A percentile compares a stretch with the other conserved stretches of the same genome.
Conservation (phyloP, 1,140 invertebrate species). For the Parasteatoda tepidariorum region DNA sequence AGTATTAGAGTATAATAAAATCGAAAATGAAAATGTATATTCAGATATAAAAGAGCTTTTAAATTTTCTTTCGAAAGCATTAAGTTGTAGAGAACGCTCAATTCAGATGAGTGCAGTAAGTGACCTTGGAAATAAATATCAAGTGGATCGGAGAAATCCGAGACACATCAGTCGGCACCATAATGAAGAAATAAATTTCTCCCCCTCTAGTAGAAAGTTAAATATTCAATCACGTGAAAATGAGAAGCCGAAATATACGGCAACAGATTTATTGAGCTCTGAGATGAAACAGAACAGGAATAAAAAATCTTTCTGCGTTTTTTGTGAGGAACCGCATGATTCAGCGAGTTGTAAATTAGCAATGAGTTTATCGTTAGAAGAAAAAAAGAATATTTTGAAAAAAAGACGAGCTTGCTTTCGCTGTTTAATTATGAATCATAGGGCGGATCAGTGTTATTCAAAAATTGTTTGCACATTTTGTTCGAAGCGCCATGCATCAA, state of each 20-base stretch:
- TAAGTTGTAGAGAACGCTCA: background rate
- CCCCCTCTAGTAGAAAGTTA: background rate
- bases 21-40: background rate
- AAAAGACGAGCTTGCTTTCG: slow-evolving; percentile 16
- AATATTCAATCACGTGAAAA: background rate
- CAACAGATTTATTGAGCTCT: background rate
- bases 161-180: no score
- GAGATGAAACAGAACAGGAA: no score
- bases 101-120: no score
- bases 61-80: background rate
- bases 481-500: background rate
- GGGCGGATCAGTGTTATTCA: background rate
- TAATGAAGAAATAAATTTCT: background rate
- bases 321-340: no score
- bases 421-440: background rate
- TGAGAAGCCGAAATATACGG: background rate
- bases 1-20: background rate
- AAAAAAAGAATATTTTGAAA: slow-evolving; percentile 5
- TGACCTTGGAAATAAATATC: no score
- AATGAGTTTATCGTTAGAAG: no score
- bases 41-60: background rate
- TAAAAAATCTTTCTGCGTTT: no score
- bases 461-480: background rate
- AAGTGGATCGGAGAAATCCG: no score
- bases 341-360: no score